These are phyloP conservation scores for Strigamia crassipes DNA, from an alignment of 2,888 invertebrate species.

Conservation along the genomic window DNA sequence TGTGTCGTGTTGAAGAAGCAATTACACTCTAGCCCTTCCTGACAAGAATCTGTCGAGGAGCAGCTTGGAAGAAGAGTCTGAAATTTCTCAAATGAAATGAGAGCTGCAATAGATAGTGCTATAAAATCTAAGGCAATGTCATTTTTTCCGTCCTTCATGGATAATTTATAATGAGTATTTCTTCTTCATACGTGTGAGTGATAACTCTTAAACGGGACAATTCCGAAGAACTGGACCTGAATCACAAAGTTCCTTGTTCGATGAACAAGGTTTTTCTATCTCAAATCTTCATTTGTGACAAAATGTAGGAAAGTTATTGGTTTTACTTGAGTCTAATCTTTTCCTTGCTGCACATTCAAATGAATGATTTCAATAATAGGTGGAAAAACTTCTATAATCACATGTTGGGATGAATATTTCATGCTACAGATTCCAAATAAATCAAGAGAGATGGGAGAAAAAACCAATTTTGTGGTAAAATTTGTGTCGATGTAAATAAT, in stretches of 20 bases:
- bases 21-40: slow-evolving; percentile 27
- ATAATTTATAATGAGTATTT: slow-evolving; percentile 29
- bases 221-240: background rate
- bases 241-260: background rate
- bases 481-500: slow-evolving; percentile 22
- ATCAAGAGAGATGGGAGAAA: background rate
- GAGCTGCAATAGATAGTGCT: slow-evolving; percentile 24
- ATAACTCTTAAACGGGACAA: slow-evolving; percentile 19
- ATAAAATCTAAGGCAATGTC: slow-evolving; percentile 16
- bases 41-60: slow-evolving; percentile 34
- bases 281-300: background rate
- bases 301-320: background rate
- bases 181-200: slow-evolving; percentile 12
- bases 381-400: background rate
- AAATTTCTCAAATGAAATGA: slow-evolving; percentile 33
- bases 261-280: background rate
- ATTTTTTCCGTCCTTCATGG: slow-evolving; percentile 18
- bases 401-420: background rate
- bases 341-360: background rate
- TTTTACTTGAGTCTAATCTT: background rate
- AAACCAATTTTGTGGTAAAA: slow-evolving; percentile 4
- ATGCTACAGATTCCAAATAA: background rate
- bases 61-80: slow-evolving; percentile 26
- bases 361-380: background rate
- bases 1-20: slow-evolving; percentile 34